Conservation (phyloP, 2,113 vertebrate species). For the Cephalopterus ornatus region DNA sequence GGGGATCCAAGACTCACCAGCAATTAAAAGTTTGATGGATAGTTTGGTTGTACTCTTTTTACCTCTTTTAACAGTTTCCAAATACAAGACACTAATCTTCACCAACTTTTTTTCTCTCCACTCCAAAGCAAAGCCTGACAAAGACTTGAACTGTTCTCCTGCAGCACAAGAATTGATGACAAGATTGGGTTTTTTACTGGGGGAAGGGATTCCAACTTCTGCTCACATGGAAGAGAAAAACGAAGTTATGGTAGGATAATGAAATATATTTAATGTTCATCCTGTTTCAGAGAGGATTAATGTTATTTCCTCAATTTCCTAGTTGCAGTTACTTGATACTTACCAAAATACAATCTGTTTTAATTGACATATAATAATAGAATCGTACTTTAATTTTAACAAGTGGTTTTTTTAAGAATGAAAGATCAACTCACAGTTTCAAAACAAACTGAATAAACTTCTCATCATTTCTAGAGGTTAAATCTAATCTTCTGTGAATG, state of each 20-base stretch:
- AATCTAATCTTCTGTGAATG: neutral
- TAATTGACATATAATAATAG: neutral
- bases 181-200: constrained; percentile 95
- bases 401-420: neutral
- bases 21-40: neutral
- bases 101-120: constrained; percentile 18
- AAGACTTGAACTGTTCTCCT: constrained; percentile 89
- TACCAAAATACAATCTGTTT: neutral
- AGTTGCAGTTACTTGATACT: neutral
- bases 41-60: neutral
- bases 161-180: constrained; percentile 99
- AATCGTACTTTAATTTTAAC: neutral
- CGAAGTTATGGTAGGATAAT: constrained; percentile 90
- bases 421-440: neutral
- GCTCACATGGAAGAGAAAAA: constrained; percentile 91
- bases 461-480: neutral
- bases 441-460: neutral
- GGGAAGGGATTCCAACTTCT: constrained; percentile 94
- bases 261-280: neutral
- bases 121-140: constrained; percentile 84
- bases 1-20: neutral
- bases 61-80: neutral
- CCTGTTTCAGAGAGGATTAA: neutral
- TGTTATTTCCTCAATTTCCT: neutral
- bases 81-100: neutral